These are phyloP conservation scores for Diuraphis noxia DNA, from an alignment of 1,140 invertebrate species.

Conservation along the genomic window DNA sequence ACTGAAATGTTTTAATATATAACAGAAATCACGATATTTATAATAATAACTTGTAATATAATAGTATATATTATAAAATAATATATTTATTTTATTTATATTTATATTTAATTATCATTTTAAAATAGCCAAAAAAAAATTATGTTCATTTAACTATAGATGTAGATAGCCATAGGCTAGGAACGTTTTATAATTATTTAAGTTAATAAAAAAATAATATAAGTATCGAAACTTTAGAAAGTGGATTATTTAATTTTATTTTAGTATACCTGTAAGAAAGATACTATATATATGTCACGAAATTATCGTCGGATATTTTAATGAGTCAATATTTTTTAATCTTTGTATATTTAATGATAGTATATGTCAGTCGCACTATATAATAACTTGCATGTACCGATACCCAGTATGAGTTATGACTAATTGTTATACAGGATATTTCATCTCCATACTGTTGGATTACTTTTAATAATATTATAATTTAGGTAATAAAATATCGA, in stretches of 20 bases:
- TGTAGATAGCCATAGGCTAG: too few relatives aligned
- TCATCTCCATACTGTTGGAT: neutral
- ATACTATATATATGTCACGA: neutral
- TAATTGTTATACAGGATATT: neutral
- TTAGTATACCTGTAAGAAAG: neutral
- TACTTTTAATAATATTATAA: neutral
- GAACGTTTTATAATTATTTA: too few relatives aligned
- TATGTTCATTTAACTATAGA: too few relatives aligned
- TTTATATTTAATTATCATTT: too few relatives aligned
- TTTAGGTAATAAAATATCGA: neutral
- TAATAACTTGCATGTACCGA: neutral
- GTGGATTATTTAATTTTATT: neutral
- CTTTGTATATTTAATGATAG: neutral
- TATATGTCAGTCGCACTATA: neutral
- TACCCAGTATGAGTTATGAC: neutral
- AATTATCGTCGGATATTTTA: neutral
- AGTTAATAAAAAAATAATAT: too few relatives aligned
- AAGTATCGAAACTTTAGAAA: neutral
- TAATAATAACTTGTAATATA: neutral
- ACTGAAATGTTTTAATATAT: neutral
- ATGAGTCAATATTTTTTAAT: neutral
- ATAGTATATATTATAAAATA: too few relatives aligned
- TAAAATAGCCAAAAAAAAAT: too few relatives aligned
- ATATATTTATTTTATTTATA: too few relatives aligned
- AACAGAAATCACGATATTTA: neutral